phyloP scores from a whole-genome alignment of 2,113 vertebrate species.

The Prunella himalayana region DNA sequence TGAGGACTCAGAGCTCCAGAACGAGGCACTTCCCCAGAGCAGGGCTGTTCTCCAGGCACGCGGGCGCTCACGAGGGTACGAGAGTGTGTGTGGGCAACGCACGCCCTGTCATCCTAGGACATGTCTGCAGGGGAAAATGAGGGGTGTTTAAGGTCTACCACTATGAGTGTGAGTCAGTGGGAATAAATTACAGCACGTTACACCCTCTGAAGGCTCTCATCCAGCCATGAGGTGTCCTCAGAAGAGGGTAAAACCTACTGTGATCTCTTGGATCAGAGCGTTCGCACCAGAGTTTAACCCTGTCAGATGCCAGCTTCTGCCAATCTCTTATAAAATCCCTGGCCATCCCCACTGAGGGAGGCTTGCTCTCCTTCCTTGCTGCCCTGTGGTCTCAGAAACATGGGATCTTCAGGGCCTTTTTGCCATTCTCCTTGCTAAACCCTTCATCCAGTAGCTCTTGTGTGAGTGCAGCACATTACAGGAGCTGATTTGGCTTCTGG shows the following conservation, averaged over 20 bases:
- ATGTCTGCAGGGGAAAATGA: background rate
- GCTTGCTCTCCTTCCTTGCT: background rate
- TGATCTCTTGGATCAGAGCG: background rate
- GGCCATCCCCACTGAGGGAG: fast-evolving
- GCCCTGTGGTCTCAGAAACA: background rate
- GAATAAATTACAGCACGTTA: slow-evolving; percentile 13
- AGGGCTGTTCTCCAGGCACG: background rate
- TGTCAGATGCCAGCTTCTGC: background rate
- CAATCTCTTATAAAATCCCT: background rate
- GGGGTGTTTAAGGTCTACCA: slow-evolving; percentile 32
- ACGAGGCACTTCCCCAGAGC: background rate
- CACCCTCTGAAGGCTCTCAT: background rate
- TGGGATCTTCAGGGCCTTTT: background rate
- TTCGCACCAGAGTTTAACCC: background rate
- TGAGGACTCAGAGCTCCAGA: background rate
- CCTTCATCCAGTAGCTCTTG: fast-evolving
- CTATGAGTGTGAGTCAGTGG: slow-evolving; percentile 21
- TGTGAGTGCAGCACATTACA: background rate
- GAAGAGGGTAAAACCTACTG: background rate
- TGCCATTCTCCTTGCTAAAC: background rate
- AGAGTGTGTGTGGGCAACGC: background rate
- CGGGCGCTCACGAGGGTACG: background rate
- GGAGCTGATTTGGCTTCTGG: background rate
- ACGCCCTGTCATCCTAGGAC: background rate
- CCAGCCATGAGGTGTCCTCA: background rate